Evolutionary conservation across 2,797 vertebrate species (phyloP), one percentile per base, ranked within the genome.

Genomic region (Telmatherina bonti): DNA sequence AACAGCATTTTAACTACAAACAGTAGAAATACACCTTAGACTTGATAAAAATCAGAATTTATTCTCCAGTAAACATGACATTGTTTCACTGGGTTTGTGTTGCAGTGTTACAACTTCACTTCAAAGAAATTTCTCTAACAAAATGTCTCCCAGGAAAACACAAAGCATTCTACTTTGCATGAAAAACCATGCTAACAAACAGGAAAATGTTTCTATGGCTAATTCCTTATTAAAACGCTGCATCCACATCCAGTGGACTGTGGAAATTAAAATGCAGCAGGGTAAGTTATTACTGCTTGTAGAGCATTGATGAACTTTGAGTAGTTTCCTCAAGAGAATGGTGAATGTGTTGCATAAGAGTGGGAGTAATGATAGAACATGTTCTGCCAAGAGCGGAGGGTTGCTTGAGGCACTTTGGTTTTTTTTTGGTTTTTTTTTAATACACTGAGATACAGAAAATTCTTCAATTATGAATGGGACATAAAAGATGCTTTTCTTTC

Each of bases 321-420:
- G 70, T 35, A 5, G 4, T 47, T 79, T 77, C 18, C 80, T 70
- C 63, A 13, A 56, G 74, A 69, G 73, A 67, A 57, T 1, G 2
- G 52, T 22, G 49, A 53, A 30, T n/a, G 38, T 75, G 72, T 88
- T 87, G 67, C 67, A n/a, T 88, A 80, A 91, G 54, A 81, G 47
- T 18, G n/a, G 49, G 47, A 74, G 81, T 84, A 81, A 85, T 78
- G 85, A 84, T 85, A 68, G 76, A 80, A 70, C 41, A 31, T 68
- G 67, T 52, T 54, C 45, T 0, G 7, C 54, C 38, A 13, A 58
- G 43, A 72, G 69, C 47, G 55, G 41, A 55, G 4, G 65, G 70
- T 69, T 31, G 61, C 81, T 52, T 33, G 59, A 51, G 82, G 47
- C 62, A 30, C 38, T 55, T n/a, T n/a, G n/a, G n/a, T n/a, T n/a